Percentiles rank a stretch among this genome's conserved stretches.
Conservation (phyloP, 2,113 vertebrate species). For the Myotis yumanensis region DNA sequence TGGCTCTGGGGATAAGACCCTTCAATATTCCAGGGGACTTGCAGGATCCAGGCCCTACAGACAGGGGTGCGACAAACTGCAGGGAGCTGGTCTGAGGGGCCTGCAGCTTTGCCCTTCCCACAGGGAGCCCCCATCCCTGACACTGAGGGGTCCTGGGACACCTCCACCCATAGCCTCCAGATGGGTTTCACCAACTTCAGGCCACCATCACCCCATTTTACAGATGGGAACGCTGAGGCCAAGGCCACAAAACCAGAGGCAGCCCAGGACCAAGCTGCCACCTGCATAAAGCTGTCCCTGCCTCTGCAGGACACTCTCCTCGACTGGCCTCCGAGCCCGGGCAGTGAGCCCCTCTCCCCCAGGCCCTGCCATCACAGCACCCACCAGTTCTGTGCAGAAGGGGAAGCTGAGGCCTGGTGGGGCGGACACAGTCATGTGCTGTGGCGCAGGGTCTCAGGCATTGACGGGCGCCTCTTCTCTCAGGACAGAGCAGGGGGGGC, state of each 20-base stretch:
- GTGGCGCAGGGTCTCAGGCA: background rate
- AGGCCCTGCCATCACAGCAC: rapidly evolving
- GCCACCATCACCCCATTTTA: background rate
- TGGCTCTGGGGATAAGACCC: background rate
- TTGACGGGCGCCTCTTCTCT: background rate
- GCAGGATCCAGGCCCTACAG: background rate
- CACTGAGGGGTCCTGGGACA: background rate
- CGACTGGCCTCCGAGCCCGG: background rate
- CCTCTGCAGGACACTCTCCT: background rate
- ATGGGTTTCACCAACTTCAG: background rate
- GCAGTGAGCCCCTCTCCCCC: background rate
- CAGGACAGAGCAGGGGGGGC: too few species aligned
- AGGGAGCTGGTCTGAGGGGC: background rate
- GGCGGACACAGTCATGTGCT: rapidly evolving
- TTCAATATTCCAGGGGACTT: background rate
- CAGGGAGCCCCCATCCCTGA: background rate
- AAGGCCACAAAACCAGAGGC: background rate
- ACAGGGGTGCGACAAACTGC: background rate
- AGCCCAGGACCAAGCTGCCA: too few species aligned
- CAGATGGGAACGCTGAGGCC: background rate
- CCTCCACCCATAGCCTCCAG: background rate
- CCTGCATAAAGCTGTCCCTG: too few species aligned
- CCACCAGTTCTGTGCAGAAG: background rate
- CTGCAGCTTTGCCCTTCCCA: background rate
- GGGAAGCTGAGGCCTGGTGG: background rate